Evolutionary conservation across 2,797 vertebrate species (phyloP).

Genomic region (Atherinosoma microstoma): DNA sequence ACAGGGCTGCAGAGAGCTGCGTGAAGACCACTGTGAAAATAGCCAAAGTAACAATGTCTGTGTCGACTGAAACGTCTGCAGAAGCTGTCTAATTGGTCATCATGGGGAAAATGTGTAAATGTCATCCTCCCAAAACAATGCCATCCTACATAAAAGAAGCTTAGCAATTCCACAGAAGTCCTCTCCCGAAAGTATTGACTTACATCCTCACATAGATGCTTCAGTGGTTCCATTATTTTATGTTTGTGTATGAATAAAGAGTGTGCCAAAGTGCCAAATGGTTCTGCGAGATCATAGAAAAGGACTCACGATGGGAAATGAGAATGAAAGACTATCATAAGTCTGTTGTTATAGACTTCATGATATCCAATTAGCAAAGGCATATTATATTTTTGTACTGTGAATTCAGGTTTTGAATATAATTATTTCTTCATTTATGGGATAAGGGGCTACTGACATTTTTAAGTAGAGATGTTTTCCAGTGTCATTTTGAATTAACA

Average conservation of each 20-base stretch:
- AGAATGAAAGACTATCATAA: conserved; percentile 63
- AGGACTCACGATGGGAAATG: conserved; percentile 61
- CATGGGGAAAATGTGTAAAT: conserved; percentile 52
- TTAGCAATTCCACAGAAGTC: conserved; percentile 31
- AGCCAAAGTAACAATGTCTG: conserved; percentile 99
- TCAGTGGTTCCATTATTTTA: conserved; percentile 66
- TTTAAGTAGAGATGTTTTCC: conserved; percentile 79
- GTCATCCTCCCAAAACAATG: conserved; percentile 63
- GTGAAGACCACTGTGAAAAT: conserved; percentile 99
- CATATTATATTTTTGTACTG: conserved; percentile 89
- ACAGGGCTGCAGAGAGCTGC: conserved; percentile 95
- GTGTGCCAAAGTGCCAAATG: conserved; percentile 86
- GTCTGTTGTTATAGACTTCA: conserved; percentile 73
- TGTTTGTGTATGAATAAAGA: conserved; percentile 64
- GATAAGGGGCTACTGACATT: conserved; percentile 89
- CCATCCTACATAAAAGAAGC: conserved; percentile 51
- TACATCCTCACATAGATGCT: conserved; percentile 65
- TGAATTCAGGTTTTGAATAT: conserved; percentile 85
- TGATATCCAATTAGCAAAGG: conserved; percentile 75
- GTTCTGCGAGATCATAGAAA: conserved; percentile 60
- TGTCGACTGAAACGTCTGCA: conserved; percentile 98
- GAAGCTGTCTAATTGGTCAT: conserved; percentile 88
- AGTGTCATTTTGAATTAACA: conserved; percentile 77
- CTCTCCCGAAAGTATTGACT: conserved; percentile 52
- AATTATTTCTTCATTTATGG: conserved; percentile 84